Percentiles rank a stretch among this genome's conserved stretches.
phyloP scores from a whole-genome alignment of 2,888 invertebrate genomes.

The Phlogophora meticulosa region DNA sequence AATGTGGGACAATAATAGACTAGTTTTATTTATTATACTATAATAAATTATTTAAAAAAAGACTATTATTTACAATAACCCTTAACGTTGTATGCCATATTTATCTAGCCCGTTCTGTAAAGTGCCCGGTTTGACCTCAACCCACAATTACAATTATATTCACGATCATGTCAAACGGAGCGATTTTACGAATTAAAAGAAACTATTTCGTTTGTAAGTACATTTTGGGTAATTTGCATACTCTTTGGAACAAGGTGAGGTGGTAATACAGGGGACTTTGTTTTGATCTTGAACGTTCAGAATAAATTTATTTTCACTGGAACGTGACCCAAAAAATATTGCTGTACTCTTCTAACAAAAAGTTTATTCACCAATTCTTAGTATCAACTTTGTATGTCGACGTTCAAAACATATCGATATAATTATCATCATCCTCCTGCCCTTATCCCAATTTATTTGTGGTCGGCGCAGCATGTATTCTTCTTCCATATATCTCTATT shows the following conservation, averaged over 20 bases:
- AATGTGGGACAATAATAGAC: too few relatives aligned
- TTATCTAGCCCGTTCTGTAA: background rate
- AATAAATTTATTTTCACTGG: background rate
- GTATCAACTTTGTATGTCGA: too few relatives aligned
- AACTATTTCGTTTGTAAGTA: conserved; percentile 19
- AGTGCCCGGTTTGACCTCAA: conserved; percentile 2
- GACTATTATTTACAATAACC: conserved; percentile 4
- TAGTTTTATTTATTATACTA: too few relatives aligned
- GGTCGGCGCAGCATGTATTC: too few relatives aligned
- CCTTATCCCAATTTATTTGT: too few relatives aligned
- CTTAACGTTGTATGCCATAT: background rate
- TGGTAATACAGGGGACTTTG: background rate
- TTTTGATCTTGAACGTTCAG: background rate
- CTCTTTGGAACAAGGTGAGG: conserved; percentile 11
- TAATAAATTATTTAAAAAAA: conserved; percentile 1
- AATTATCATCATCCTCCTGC: too few relatives aligned
- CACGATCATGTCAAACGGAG: conserved; percentile 43
- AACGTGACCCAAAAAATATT: too few relatives aligned
- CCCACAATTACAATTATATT: conserved; percentile 27
- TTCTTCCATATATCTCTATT: too few relatives aligned
- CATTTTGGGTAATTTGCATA: conserved; percentile 27
- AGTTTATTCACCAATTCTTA: too few relatives aligned
- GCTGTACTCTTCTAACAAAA: too few relatives aligned
- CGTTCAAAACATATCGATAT: too few relatives aligned
- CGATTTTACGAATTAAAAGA: conserved; percentile 25